A percentile compares a stretch with the other conserved stretches of the same genome.
Evolutionary conservation across 2,797 vertebrate genomes (phyloP).

Genomic region (Menidia menidia): DNA sequence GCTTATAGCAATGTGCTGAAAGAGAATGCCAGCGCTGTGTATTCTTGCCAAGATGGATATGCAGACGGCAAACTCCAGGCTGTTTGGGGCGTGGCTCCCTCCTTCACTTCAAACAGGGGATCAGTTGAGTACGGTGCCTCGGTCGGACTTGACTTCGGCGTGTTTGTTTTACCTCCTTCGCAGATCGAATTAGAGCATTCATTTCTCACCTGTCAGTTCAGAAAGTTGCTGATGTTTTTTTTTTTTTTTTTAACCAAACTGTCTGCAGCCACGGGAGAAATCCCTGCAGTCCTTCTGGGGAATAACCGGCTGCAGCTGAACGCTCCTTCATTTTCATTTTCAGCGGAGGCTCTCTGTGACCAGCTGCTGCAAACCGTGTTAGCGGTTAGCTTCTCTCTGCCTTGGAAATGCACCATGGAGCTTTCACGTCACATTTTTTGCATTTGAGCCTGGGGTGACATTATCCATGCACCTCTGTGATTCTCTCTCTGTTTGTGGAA

Average conservation of each 20-base stretch:
- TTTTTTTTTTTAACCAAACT: constrained; percentile 2
- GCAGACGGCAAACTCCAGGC: constrained; percentile 68
- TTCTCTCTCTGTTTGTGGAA: constrained; percentile 67
- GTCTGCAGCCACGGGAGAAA: not conserved
- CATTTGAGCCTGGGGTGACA: constrained; percentile 41
- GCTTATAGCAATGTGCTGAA: constrained; percentile 77
- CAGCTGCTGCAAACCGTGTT: constrained; percentile 32
- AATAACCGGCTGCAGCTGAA: not conserved
- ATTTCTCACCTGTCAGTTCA: constrained; percentile 52
- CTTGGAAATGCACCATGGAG: constrained; percentile 31
- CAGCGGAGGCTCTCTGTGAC: constrained; percentile 16
- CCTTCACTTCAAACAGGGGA: constrained; percentile 69
- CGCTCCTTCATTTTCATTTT: constrained; percentile 6
- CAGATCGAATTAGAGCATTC: constrained; percentile 53
- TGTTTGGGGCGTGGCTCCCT: constrained; percentile 64
- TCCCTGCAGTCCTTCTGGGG: constrained; percentile 5
- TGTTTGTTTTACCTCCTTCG: constrained; percentile 62
- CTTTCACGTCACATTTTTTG: constrained; percentile 57
- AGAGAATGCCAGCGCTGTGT: constrained; percentile 74
- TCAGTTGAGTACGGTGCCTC: constrained; percentile 39
- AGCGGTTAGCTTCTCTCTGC: constrained; percentile 33
- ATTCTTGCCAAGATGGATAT: constrained; percentile 77
- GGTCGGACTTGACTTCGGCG: constrained; percentile 51
- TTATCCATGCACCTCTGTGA: constrained; percentile 36
- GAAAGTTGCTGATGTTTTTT: constrained; percentile 28